These are phyloP conservation scores for Bubo scandiacus DNA, from an alignment of 2,113 vertebrate species.

Conservation along the genomic window DNA sequence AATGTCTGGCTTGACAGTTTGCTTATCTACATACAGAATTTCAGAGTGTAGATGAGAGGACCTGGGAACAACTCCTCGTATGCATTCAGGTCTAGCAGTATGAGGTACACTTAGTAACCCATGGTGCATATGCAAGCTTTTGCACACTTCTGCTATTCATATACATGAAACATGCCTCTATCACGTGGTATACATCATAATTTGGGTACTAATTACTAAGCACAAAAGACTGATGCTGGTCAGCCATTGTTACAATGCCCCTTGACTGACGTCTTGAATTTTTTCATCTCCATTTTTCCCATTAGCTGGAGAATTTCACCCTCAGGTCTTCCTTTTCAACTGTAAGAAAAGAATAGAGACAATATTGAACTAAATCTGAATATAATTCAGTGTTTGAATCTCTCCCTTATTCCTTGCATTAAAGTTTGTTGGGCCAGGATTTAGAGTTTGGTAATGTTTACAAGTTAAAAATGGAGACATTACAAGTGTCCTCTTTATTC, in stretches of 20 bases:
- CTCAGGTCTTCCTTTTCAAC: slow-evolving; percentile 51
- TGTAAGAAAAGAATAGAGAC: slow-evolving; percentile 8
- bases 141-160: neutral
- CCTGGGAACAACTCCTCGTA: neutral
- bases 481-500: neutral
- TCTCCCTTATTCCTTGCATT: neutral
- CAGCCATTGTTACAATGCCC: neutral
- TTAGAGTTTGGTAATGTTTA: neutral
- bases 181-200: rapidly evolving
- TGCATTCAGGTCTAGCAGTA: neutral
- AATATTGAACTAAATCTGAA: neutral
- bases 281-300: slow-evolving; percentile 44
- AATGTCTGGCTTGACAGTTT: neutral
- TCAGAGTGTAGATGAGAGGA: neutral
- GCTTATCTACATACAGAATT: neutral
- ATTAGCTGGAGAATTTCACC: slow-evolving; percentile 18
- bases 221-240: neutral
- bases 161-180: neutral
- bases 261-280: slow-evolving; percentile 20
- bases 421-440: neutral
- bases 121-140: neutral
- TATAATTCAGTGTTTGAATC: neutral
- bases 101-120: neutral
- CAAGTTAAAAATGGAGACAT: neutral
- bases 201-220: neutral